Base-by-base conservation (phyloP, 1,140 invertebrate genomes). In the Drosophila bifasciata region DNA sequence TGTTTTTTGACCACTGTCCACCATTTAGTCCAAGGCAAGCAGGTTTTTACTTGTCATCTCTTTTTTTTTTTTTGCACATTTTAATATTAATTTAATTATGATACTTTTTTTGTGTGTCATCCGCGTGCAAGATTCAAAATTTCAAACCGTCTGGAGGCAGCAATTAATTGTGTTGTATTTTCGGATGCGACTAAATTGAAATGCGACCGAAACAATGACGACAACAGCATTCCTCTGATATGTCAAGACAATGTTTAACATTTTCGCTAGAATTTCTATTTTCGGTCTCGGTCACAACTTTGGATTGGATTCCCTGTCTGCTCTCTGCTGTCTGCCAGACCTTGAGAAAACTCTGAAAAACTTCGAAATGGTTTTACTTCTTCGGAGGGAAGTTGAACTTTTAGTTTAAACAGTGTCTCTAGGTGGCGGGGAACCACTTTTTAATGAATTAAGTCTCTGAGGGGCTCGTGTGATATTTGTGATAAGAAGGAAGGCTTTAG, bases 241-340 rank as follows among this genome's bases (percentile, higher is more conserved):
- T 81, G 79, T 81, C 79, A 86, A 70, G 66, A 76, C 52, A 85
- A 84, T 84, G 62, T 58, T 85, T 83, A 79, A 76, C 80, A 85
- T 86, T 85, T 76, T 72, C 63, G 60, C 63, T 77, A 77, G 68
- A 81, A 86, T 74, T 86, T 85, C 81, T 85, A 84, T 84, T 86
- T 84, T 61, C 5, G 41, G 51, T 17, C 43, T 50, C 50, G 41
- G 25, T 62, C 56, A 28, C 28, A 55, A 40, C 52, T 23, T 21
- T 40, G n/a, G 23, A 28, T 40, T 40, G n/a, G 45, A 23, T 50
- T 39, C 39, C 39, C 45, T 25, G 23, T n/a, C n/a, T 25, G 11
- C 49, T 64, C 51, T 28, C 52, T 25, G 23, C 28, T 3, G 28
- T 11, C 28, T 32, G 44, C 52, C 67, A 59, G 52, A 73, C 69